Conservation (phyloP, 2,113 vertebrate species). For the Gobiocypris rarus region DNA sequence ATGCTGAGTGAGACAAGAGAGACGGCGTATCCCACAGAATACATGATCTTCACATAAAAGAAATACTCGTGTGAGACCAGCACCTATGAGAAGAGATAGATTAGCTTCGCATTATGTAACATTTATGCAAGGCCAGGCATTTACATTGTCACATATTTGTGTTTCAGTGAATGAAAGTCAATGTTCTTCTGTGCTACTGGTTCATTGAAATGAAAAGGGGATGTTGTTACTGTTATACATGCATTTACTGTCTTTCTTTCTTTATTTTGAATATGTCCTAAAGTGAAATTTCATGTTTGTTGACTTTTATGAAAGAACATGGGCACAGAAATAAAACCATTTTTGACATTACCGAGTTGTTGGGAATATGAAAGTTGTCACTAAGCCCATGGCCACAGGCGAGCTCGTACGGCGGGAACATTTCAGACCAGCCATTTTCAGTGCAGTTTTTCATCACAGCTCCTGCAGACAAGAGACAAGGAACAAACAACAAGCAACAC, state of each 20-base stretch:
- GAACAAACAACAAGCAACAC: conserved; percentile 1
- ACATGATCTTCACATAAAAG: conserved; percentile 89
- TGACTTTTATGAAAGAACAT: not conserved
- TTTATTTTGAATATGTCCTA: not conserved
- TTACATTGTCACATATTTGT: not conserved
- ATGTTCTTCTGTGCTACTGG: not conserved
- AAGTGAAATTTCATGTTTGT: not conserved
- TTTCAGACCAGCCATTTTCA: conserved; percentile 81
- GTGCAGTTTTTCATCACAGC: conserved; percentile 87
- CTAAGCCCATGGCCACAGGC: conserved; percentile 84
- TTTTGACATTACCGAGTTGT: conserved; percentile 32
- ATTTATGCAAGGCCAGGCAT: too few species aligned
- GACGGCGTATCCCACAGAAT: conserved; percentile 85
- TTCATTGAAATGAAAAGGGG: not conserved
- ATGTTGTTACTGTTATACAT: not conserved
- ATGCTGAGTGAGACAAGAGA: conserved; percentile 83
- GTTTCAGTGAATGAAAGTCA: too few species aligned
- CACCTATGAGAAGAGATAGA: conserved; percentile 63
- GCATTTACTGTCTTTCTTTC: conserved; percentile 12
- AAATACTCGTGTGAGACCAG: conserved; percentile 79
- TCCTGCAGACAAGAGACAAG: conserved; percentile 67
- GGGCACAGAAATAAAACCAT: not conserved
- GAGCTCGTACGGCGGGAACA: conserved; percentile 78
- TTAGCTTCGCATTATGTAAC: not conserved
- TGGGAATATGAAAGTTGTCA: conserved; percentile 61